A percentile compares a stretch with the other conserved stretches of the same genome.
Evolutionary conservation across 2,113 vertebrate genomes (phyloP).

Genomic region (Cricetomys ansorgei): DNA sequence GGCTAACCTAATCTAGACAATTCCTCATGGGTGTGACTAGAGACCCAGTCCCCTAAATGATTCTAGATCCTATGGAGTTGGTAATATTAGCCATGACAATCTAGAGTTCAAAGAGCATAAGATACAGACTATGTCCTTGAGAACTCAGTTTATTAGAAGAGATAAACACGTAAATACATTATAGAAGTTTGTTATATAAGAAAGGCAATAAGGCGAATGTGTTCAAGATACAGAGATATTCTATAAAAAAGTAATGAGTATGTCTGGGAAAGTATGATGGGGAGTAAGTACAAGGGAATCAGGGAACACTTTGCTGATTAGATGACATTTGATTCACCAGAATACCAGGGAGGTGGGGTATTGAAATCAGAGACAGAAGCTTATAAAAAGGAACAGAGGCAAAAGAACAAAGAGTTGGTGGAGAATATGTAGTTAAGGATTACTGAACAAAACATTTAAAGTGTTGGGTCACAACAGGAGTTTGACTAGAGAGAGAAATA

Average conservation of each 20-base stretch:
- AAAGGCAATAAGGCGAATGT: slow-evolving; percentile 4
- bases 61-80: neutral
- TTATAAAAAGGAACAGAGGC: neutral
- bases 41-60: neutral
- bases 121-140: slow-evolving; percentile 15
- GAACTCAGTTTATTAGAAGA: slow-evolving; percentile 47
- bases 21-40: neutral
- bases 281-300: neutral
- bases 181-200: neutral
- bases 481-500: neutral
- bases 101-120: neutral
- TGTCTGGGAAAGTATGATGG: neutral
- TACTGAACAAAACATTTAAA: slow-evolving; percentile 28
- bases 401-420: neutral
- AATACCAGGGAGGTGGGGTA: neutral
- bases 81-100: neutral
- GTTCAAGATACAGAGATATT: neutral
- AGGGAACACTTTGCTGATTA: neutral
- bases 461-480: neutral
- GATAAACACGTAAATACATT: neutral
- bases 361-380: slow-evolving; percentile 9
- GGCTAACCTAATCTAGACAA: neutral
- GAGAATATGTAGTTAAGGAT: slow-evolving; percentile 6
- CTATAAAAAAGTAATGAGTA: neutral
- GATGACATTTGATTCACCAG: neutral